Percentiles rank a stretch among this genome's conserved stretches.
phyloP scores from a whole-genome alignment of 2,888 invertebrate species.

The Ctena decussata region DNA sequence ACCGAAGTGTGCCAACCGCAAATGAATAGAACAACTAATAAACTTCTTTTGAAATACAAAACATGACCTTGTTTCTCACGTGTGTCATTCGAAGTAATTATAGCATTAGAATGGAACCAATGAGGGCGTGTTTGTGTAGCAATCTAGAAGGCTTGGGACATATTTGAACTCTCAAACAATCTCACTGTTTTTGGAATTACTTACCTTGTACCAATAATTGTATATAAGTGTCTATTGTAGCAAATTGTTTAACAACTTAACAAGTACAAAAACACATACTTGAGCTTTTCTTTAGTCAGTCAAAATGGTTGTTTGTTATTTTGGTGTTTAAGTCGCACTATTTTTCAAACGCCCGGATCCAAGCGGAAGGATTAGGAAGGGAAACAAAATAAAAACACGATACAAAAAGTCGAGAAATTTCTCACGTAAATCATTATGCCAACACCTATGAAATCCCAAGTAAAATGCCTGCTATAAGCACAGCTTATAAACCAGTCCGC shows the following conservation, averaged over 20 bases:
- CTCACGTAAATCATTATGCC: not conserved
- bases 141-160: not conserved
- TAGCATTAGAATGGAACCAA: not conserved
- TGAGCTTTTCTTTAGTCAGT: not conserved
- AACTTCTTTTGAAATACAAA: not conserved
- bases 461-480: too few species aligned
- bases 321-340: not conserved
- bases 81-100: not conserved
- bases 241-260: conserved; percentile 8
- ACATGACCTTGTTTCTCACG: not conserved
- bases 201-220: not conserved
- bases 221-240: not conserved
- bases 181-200: not conserved
- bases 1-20: too few species aligned
- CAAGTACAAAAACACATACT: not conserved
- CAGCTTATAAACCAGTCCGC: too few species aligned
- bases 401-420: not conserved
- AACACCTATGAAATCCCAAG: too few species aligned
- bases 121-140: not conserved
- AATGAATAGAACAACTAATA: too few species aligned
- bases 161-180: not conserved
- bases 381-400: not conserved
- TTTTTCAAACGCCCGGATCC: not conserved
- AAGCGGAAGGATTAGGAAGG: not conserved
- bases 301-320: not conserved